Percentiles rank a stretch among this genome's conserved stretches.
Conservation (phyloP, 2,797 vertebrate genomes). For the Aldrovandia affinis region DNA sequence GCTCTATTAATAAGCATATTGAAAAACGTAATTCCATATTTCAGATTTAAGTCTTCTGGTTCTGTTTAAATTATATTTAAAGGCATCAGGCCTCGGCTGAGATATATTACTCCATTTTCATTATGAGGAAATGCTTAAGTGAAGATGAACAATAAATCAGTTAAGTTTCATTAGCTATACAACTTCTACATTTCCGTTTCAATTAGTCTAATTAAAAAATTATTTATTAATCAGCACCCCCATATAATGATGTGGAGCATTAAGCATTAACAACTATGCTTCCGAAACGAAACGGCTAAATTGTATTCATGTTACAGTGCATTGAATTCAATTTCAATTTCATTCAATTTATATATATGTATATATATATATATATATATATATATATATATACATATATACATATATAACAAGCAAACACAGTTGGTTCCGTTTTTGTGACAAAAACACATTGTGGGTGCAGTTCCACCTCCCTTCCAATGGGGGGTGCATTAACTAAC, state of each 20-base stretch:
- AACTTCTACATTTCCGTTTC: neutral
- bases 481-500: neutral
- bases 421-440: neutral
- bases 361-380: neutral
- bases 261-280: neutral
- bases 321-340: too few species aligned
- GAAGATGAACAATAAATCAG: constrained; percentile 17
- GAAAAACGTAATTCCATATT: constrained; percentile 8
- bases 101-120: constrained; percentile 14
- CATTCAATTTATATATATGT: too few species aligned
- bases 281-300: neutral
- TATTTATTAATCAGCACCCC: constrained; percentile 4
- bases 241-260: neutral
- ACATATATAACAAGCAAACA: neutral
- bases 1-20: constrained; percentile 14
- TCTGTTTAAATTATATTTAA: neutral
- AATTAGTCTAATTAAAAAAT: constrained; percentile 6
- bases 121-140: constrained; percentile 16
- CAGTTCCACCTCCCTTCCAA: neutral
- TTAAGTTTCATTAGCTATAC: neutral
- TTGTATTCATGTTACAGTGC: neutral
- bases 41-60: neutral
- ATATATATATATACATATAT: neutral
- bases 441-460: neutral
- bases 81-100: constrained; percentile 9